These are phyloP conservation scores for Ctenoplectra terminalis DNA, from an alignment of 1,140 invertebrate genomes.

Conservation along the genomic window DNA sequence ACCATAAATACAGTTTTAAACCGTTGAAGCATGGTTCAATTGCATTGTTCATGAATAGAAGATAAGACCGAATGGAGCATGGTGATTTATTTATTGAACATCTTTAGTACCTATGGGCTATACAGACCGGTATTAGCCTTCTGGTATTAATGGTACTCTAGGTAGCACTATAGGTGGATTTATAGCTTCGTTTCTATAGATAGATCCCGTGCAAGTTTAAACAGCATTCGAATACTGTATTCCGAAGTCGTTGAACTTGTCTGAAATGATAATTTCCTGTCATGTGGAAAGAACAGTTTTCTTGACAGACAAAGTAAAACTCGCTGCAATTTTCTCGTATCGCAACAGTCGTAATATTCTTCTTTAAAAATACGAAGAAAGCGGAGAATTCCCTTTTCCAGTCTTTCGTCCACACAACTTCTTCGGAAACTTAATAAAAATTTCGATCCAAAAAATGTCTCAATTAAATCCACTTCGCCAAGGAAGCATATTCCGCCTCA, in stretches of 20 bases:
- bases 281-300: too few relatives aligned
- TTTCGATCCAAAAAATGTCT: too few relatives aligned
- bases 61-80: neutral
- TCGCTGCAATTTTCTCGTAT: too few relatives aligned
- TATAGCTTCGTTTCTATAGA: constrained; percentile 3
- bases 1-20: too few relatives aligned
- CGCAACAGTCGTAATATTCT: too few relatives aligned
- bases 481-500: neutral
- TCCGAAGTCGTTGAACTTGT: neutral
- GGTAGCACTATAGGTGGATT: neutral
- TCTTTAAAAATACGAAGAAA: too few relatives aligned
- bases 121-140: neutral
- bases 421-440: too few relatives aligned
- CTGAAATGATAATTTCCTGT: neutral
- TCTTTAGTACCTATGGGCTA: neutral
- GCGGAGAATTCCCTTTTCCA: too few relatives aligned
- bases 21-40: too few relatives aligned
- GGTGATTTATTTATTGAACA: neutral
- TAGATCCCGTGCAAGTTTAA: constrained; percentile 1
- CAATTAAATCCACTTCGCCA: neutral
- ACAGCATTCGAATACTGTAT: neutral
- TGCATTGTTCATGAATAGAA: neutral
- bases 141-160: constrained; percentile 1
- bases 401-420: too few relatives aligned
- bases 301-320: too few relatives aligned